Evolutionary conservation across 2,888 invertebrate species (phyloP), one percentile per base, ranked within the genome.

Genomic region (Epirrhoe tristata): DNA sequence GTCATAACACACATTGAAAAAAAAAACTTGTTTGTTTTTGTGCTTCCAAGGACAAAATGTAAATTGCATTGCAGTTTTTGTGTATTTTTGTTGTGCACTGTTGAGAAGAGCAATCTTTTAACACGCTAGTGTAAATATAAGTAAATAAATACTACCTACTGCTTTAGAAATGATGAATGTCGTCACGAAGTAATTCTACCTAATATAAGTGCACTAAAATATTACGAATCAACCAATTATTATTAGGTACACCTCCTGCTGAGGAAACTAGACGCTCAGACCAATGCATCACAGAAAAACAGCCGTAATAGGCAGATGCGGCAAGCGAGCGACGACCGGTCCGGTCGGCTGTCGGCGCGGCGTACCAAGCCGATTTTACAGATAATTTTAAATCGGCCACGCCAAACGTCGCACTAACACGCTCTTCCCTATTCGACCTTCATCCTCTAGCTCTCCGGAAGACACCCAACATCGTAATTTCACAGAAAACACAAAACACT

Each of bases 401-500:
- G 88, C 82, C 78, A 89, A 85, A 85, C 86, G 80, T 74, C 77
- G 74, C 81, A 74, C 79, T 75, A 77, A 81, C 75, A 79, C 73
- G 76, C 81, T 81, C 78, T 82, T 76, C 76, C 81, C 76, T 76
- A 73, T 76, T 82, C 86, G 90, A 91, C 90, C 91, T 91, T 91
- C 87, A 83, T 85, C 79, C 76, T 78, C 66, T 74, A 73, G 80
- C 75, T 79, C 78, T 77, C 77, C 74, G 77, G 69, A 75, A 74
- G 69, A 71, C 74, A 65, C 66, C 71, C 70, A 66, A 75, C 74
- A 72, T 69, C 81, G 86, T 91, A 92, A 88, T 82, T 88, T 81
- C 91, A 91, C 78, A 89, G 86, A 90, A 90, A 89, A 85, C 82
- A 79, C 73, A 74, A 87, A 93, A 91, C 89, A 93, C 92, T 91